A percentile compares a stretch with the other conserved stretches of the same genome.
Evolutionary conservation across 2,888 invertebrate species (phyloP).

Genomic region (Schizotus pectinicornis): DNA sequence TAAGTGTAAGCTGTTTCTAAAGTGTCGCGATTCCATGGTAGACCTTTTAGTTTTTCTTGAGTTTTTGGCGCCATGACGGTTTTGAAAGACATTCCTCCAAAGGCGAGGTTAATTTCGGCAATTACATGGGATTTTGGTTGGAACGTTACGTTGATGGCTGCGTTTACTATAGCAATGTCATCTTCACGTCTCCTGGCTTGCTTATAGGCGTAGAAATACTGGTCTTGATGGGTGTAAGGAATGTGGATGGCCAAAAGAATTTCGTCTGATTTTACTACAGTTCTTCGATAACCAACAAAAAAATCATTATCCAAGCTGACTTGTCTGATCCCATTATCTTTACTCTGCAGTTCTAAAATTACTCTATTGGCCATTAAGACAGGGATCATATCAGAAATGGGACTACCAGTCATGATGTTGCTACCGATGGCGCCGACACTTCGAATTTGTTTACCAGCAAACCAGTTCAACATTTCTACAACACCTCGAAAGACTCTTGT

Average conservation of each 20-base stretch:
- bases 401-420: conserved; percentile 84
- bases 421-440: conserved; percentile 93
- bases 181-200: conserved; percentile 92
- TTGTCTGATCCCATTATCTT: conserved; percentile 61
- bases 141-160: conserved; percentile 77
- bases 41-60: conserved; percentile 56
- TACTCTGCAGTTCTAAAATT: conserved; percentile 68
- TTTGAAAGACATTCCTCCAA: conserved; percentile 92
- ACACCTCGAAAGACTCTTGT: conserved; percentile 72
- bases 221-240: conserved; percentile 72
- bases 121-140: conserved; percentile 64
- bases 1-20: conserved; percentile 65
- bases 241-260: conserved; percentile 80
- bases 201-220: conserved; percentile 85
- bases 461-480: conserved; percentile 88
- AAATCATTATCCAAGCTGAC: conserved; percentile 78
- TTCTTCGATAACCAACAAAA: conserved; percentile 86
- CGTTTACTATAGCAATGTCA: conserved; percentile 95
- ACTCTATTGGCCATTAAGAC: conserved; percentile 82
- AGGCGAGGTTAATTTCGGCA: conserved; percentile 73
- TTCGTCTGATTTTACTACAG: conserved; percentile 75
- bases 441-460: conserved; percentile 93
- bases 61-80: conserved; percentile 77
- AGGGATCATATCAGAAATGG: conserved; percentile 95
- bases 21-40: conserved; percentile 49